A percentile compares a stretch with the other conserved stretches of the same genome.
phyloP scores from a whole-genome alignment of 2,113 vertebrate genomes.

The Sander vitreus region DNA sequence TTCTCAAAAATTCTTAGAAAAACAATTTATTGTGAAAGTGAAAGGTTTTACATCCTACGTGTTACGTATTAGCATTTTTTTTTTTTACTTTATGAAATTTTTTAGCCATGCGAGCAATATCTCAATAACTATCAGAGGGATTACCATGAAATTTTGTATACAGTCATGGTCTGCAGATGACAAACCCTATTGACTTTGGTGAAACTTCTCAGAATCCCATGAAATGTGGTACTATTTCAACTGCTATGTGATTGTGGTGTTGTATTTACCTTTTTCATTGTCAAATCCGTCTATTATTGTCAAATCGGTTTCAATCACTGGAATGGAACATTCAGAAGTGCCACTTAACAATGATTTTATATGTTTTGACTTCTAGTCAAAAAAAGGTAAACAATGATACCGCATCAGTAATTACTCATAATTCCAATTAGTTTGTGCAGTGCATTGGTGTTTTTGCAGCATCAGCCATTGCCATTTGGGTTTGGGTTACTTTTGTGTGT shows the following conservation, averaged over 20 bases:
- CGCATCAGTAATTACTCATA: too few relatives aligned
- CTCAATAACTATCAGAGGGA: background rate
- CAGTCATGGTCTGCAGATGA: background rate
- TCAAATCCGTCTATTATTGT: too few relatives aligned
- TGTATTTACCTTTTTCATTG: too few relatives aligned
- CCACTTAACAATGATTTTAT: too few relatives aligned
- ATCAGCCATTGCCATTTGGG: background rate
- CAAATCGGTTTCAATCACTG: too few relatives aligned
- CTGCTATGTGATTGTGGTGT: too few relatives aligned
- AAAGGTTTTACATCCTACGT: background rate
- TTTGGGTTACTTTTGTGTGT: background rate
- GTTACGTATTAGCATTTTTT: background rate
- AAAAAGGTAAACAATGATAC: too few relatives aligned
- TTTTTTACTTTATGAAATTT: background rate
- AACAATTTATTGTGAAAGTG: background rate
- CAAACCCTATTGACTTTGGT: background rate
- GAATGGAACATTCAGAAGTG: too few relatives aligned
- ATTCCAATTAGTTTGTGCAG: background rate
- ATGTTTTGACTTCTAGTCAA: too few relatives aligned
- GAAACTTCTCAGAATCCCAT: too few relatives aligned
- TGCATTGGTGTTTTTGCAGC: background rate
- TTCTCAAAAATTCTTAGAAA: background rate
- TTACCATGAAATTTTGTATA: background rate
- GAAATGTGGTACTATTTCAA: too few relatives aligned
- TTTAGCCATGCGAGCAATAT: background rate